Evolutionary conservation across 2,113 vertebrate species (phyloP).

Genomic region (Entosphenus tridentatus): DNA sequence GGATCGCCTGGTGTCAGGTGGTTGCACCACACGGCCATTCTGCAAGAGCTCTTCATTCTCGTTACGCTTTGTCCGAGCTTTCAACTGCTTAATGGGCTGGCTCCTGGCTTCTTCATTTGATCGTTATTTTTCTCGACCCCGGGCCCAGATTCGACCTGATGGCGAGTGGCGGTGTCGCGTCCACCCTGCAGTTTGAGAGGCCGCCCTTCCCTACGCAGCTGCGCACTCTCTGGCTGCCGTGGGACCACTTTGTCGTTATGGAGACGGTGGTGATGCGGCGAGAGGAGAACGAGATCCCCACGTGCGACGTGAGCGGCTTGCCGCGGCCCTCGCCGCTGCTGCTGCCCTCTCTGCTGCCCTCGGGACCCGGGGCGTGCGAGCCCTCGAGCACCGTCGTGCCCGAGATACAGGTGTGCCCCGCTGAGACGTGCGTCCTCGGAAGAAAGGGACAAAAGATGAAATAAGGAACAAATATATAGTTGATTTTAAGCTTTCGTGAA

Average conservation of each 20-base stretch:
- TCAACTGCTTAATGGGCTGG: no score
- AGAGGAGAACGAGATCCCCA: slow-evolving; percentile 88
- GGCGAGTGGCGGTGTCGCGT: slow-evolving; percentile 62
- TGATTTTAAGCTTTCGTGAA: no score
- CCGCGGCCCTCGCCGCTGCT: slow-evolving; percentile 61
- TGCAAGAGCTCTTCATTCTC: no score
- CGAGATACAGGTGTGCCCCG: slow-evolving; percentile 56
- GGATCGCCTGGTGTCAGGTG: no score
- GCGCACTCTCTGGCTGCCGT: slow-evolving; percentile 80
- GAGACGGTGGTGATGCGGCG: slow-evolving; percentile 92
- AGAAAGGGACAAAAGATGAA: no score
- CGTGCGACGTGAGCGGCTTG: slow-evolving; percentile 89
- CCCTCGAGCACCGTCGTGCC: slow-evolving; percentile 42
- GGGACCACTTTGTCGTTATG: slow-evolving; percentile 97
- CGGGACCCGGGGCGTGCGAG: slow-evolving; percentile 34
- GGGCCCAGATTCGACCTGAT: slow-evolving; percentile 75
- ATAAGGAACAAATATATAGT: no score
- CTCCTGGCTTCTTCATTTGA: no score
- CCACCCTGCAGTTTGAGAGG: slow-evolving; percentile 63
- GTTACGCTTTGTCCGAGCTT: no score
- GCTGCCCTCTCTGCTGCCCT: slow-evolving; percentile 57
- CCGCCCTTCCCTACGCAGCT: slow-evolving; percentile 93
- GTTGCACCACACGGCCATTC: no score
- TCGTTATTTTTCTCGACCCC: no score
- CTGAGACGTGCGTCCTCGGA: no score